Conservation (phyloP, 2,797 vertebrate species). For the Sebastes kiyomatsui region DNA sequence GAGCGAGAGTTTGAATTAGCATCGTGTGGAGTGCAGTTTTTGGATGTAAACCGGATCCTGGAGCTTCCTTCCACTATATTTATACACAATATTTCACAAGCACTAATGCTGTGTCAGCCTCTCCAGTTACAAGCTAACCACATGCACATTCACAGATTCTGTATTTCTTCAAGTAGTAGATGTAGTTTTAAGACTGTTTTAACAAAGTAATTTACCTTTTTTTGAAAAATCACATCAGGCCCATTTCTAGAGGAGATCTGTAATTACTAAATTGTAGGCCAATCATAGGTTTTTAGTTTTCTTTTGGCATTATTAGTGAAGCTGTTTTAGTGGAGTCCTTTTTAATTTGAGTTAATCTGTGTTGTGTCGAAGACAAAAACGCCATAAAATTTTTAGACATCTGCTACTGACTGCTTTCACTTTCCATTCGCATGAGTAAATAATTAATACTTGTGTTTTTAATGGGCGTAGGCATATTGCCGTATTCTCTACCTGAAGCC, state of each 20-base stretch:
- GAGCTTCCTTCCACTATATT: too few relatives aligned
- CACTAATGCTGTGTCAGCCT: neutral
- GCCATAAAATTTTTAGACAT: neutral
- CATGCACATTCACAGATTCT: neutral
- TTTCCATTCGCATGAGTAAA: neutral
- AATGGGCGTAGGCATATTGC: conserved; percentile 88
- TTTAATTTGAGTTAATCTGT: neutral
- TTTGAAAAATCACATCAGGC: neutral
- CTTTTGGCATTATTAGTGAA: neutral
- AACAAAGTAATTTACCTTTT: neutral
- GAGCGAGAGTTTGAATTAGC: too few relatives aligned
- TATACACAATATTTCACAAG: neutral
- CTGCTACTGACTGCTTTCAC: neutral
- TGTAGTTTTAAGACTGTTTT: neutral
- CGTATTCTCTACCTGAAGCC: conserved; percentile 96
- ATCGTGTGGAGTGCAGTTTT: too few relatives aligned
- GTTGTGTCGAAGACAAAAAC: neutral
- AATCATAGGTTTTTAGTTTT: neutral
- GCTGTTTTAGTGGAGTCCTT: neutral
- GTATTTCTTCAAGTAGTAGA: neutral
- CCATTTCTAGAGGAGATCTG: neutral
- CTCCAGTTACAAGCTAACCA: neutral
- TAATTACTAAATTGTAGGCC: neutral
- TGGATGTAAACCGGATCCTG: too few relatives aligned
- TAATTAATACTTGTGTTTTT: neutral